Percentiles rank a stretch among this genome's conserved stretches.
Evolutionary conservation across 2,888 invertebrate genomes (phyloP).

Genomic region (Dinocampus coccinellae): DNA sequence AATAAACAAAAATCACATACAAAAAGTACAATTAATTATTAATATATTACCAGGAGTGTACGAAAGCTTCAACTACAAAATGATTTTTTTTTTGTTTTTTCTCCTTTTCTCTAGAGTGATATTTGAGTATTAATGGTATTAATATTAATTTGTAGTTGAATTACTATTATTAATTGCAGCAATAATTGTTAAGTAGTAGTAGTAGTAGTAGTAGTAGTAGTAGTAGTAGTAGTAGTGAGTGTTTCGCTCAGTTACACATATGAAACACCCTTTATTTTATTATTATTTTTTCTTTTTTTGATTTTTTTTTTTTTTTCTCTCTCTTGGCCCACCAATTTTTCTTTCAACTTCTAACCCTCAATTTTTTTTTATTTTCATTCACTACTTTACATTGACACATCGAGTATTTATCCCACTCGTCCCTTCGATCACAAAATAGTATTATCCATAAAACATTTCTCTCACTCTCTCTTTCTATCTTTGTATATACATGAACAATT

Average conservation of each 20-base stretch:
- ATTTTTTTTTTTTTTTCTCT: neutral
- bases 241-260: constrained; percentile 23
- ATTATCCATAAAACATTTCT: no score
- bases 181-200: no score
- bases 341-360: no score
- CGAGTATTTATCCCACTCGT: no score
- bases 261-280: no score
- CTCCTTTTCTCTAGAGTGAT: neutral
- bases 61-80: constrained; percentile 38
- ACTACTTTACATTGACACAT: no score
- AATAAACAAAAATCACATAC: neutral
- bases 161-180: no score
- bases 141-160: no score
- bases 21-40: neutral
- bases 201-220: no score
- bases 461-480: neutral
- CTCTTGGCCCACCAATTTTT: constrained; percentile 23
- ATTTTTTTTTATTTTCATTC: no score
- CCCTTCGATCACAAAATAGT: no score
- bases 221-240: constrained; percentile 2
- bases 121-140: no score
- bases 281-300: neutral
- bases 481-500: neutral
- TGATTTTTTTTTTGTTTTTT: constrained; percentile 21
- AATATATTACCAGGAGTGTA: constrained; percentile 60